Base-by-base conservation (phyloP, 2,113 vertebrate genomes). In the Syngnathus scovelli region DNA sequence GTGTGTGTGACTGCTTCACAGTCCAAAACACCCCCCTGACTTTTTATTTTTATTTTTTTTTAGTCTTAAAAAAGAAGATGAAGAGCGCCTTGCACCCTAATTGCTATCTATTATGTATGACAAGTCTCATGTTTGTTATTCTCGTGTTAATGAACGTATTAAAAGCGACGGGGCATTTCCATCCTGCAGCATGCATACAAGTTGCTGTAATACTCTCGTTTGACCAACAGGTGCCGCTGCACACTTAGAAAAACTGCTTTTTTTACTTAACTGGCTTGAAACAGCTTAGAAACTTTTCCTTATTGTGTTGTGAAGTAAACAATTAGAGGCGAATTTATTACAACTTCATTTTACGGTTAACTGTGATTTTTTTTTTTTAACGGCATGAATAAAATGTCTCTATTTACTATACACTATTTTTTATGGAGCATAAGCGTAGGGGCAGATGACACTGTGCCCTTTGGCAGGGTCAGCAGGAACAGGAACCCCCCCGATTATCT, bases 201-300 rank as follows among this genome's bases (percentile, higher is more conserved):
- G 61, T 12, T 21, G 13, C 19, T 95, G 96, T 86, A 97, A 84
- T 94, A 79, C 69, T 80, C 64, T 0, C 1, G 4, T 81, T 77
- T 55, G 56, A 89, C 95, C 96, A 93, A 94, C 92, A 98, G 96
- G 90, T 95, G 96, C 92, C 94, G 88, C 92, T 94, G 91, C 91
- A 96, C 95, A 93, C 95, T 95, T 68, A 64, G 65, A 90, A 92
- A 89, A 38, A 18, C 52, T 10, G 9, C 1, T 27, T 15, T 5
- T 16, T 11, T 39, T 39, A 1, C 16, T 18, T 10, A 1, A 9
- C 5, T 8, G 6, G 3, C 15, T 18, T 5, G 15, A 16, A 48
- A 16, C 46, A 16, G 16, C 46, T 48, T 48, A 18, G 16, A 18
- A 48, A 48, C 46, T 48, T 18, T 48, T 48, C 4, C 46, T 55